Evolutionary conservation across 2,113 vertebrate species (phyloP).

Genomic region (Neotragus moschatus): DNA sequence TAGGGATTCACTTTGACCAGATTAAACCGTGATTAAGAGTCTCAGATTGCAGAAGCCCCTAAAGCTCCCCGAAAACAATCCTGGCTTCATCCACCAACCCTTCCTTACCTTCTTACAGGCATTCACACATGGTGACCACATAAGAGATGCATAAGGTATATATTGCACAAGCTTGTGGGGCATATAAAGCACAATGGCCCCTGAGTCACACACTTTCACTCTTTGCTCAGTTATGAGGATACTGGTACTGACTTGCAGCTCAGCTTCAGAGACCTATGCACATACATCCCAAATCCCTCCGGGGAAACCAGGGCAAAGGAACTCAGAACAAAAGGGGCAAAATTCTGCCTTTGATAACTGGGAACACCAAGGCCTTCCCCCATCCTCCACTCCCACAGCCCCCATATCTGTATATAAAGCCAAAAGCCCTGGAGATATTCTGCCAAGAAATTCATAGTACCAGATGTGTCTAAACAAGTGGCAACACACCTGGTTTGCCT

Average conservation of each 20-base stretch:
- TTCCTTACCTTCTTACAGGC: not conserved
- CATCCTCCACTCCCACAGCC: fast-evolving
- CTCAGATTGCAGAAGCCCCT: not conserved
- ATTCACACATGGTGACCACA: not conserved
- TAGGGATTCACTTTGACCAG: not conserved
- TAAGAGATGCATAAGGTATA: not conserved
- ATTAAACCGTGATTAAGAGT: not conserved
- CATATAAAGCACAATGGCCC: not conserved
- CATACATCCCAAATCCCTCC: too few relatives aligned
- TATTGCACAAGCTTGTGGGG: not conserved
- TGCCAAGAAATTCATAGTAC: not conserved
- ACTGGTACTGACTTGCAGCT: not conserved
- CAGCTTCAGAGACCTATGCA: not conserved
- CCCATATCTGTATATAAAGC: not conserved
- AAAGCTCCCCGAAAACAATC: not conserved
- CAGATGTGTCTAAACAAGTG: not conserved
- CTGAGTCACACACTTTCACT: not conserved
- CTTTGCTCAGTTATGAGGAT: not conserved
- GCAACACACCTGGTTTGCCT: not conserved
- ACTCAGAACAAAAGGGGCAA: not conserved
- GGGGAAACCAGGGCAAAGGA: not conserved
- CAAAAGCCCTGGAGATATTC: not conserved
- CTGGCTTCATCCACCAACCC: not conserved
- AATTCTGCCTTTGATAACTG: not conserved
- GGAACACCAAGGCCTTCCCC: not conserved